Percentiles rank a stretch among this genome's conserved stretches.
Conservation (phyloP, 2,113 vertebrate species). For the Sinocyclocheilus rhinocerous region DNA sequence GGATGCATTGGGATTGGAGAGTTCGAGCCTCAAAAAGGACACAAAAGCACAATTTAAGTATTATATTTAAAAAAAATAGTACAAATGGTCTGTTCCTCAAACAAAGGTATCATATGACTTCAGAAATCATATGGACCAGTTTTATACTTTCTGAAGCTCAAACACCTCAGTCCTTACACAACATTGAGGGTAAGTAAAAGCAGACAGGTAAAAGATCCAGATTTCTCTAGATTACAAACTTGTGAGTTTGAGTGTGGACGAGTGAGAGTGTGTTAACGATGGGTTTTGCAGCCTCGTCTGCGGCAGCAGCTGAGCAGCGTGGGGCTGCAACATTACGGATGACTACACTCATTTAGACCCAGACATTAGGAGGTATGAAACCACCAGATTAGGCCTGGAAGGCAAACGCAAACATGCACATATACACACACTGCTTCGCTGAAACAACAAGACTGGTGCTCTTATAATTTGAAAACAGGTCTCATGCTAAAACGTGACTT, state of each 20-base stretch:
- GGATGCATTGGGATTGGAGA: too few relatives aligned
- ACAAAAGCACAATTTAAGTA: too few relatives aligned
- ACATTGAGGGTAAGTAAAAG: neutral
- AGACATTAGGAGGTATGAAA: conserved; percentile 33
- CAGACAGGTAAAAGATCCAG: neutral
- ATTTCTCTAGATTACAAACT: neutral
- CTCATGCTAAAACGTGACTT: neutral
- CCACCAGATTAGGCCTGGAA: conserved; percentile 31
- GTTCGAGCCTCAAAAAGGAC: too few relatives aligned
- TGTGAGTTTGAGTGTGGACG: neutral
- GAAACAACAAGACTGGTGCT: conserved; percentile 22
- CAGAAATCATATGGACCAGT: neutral
- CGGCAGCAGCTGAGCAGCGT: conserved; percentile 20
- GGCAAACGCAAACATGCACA: conserved; percentile 39
- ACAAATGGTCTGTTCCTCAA: neutral
- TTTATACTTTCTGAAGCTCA: neutral
- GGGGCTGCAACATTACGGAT: conserved; percentile 41
- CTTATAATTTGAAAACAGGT: conserved; percentile 6
- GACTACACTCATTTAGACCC: conserved; percentile 28
- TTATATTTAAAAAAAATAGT: neutral
- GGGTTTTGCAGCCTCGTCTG: conserved; percentile 20
- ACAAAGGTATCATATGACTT: neutral
- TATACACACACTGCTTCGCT: conserved; percentile 23
- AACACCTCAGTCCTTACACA: neutral
- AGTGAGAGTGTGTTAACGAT: neutral